Base-by-base conservation (phyloP, 2,888 invertebrate species). In the Conchocele bisecta region DNA sequence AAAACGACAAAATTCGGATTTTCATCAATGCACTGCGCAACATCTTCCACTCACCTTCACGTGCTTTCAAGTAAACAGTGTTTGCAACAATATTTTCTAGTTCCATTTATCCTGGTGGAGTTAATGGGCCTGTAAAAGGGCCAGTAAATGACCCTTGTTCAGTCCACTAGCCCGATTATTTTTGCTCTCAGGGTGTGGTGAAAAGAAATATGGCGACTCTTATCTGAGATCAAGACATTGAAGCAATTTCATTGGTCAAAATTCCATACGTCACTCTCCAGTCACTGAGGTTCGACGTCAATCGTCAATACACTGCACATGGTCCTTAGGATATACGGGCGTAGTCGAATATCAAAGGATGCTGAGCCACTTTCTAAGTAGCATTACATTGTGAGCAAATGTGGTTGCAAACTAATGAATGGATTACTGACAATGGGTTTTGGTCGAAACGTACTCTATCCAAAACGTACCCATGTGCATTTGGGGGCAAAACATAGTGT, bases 31-130 rank as follows among this genome's bases (percentile, higher is more conserved):
- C n/a, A n/a, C n/a, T n/a, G n/a, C n/a, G n/a, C n/a, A n/a, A n/a
- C n/a, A n/a, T n/a, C n/a, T n/a, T n/a, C 17, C 44, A 54, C 86
- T 82, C 79, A 91, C 91, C 90, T 89, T 91, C 90, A 68, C 90
- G 83, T 67, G 91, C 91, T 85, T 91, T 91, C 67, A 91, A 81
- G 78, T 90, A 91, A 61, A 91, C 90, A 60, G 91, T 91, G 81
- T 91, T 91, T 75, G 91, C 91, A 80, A 91, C 91, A 58, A 91
- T 91, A 84, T 91, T 91, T 88, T 91, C 91, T 79, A 91, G 83
- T 86, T 91, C 91, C 91, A 91, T 91, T 79, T 81, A 84, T 70
- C 74, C 69, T 72, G 44, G 58, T 58, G 50, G 79, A 76, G 81
- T 74, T 74, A 77, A 76, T 83, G 82, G 85, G 79, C 81, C 81